Conservation (phyloP, 2,888 invertebrate species). For the Drosophila tanythrix region DNA sequence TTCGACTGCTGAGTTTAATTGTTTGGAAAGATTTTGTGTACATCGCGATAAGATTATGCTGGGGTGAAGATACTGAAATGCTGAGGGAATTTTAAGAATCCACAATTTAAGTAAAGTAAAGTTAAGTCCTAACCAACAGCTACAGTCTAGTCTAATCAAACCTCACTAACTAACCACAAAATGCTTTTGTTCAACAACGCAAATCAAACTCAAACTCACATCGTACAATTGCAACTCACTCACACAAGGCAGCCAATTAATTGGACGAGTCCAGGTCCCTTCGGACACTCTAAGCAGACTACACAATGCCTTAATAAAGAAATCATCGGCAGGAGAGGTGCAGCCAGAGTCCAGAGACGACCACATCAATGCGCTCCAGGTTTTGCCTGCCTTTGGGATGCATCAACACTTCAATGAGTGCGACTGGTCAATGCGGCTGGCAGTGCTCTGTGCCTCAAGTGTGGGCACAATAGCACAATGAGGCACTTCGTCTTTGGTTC, state of each 20-base stretch:
- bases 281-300: constrained; percentile 5
- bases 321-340: constrained; percentile 43
- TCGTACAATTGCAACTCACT: constrained; percentile 8
- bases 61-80: constrained; percentile 1
- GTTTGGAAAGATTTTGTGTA: constrained; percentile 65
- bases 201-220: background rate
- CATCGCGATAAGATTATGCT: constrained; percentile 17
- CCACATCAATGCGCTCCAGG: constrained; percentile 54
- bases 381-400: constrained; percentile 58
- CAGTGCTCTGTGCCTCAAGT: constrained; percentile 49
- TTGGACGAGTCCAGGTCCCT: constrained; percentile 57
- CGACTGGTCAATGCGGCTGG: constrained; percentile 35
- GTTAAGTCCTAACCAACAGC: background rate
- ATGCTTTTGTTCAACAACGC: constrained; percentile 55
- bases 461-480: constrained; percentile 57
- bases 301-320: constrained; percentile 69
- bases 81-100: background rate
- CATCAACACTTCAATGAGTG: constrained; percentile 82
- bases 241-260: constrained; percentile 59
- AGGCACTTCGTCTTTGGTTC: constrained; percentile 48
- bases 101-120: background rate
- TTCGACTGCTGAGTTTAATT: constrained; percentile 60
- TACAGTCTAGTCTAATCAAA: constrained; percentile 2
- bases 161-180: constrained; percentile 72
- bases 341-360: constrained; percentile 31